Base-by-base conservation (phyloP, 2,888 invertebrate genomes). In the Diachrysia chrysitis region DNA sequence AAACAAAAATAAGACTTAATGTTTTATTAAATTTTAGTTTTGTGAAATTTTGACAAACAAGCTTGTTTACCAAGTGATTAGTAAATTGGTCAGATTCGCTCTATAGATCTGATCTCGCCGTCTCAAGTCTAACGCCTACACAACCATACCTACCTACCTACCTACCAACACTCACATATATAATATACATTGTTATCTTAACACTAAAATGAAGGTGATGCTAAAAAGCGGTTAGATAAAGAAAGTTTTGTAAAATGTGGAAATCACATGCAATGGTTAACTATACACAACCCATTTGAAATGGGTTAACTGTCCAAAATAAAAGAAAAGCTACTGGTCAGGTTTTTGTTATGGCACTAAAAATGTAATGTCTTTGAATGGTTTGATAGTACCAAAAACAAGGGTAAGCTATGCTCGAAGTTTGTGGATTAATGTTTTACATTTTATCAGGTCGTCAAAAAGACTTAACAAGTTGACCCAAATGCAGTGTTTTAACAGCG, bases 391-490 rank as follows among this genome's bases (percentile, higher is more conserved):
- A n/a, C 42, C 5, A n/a, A 37, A 16, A 42, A 42, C 42, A 42
- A 16, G 42, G n/a, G n/a, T 42, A 42, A 42, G n/a, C 7, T 42
- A 42, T 42, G n/a, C 4, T 6, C 42, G 7, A n/a, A 42, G 42
- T n/a, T 42, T 42, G n/a, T 42, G 42, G n/a, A 42, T 42, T 42
- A 42, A 42, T 42, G 42, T 42, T 42, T n/a, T 14, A 3, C 6
- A 42, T 42, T n/a, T n/a, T n/a, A 42, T 42, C 42, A n/a, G n/a
- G 42, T n/a, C n/a, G 37, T 42, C n/a, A 42, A 42, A 37, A 35
- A 37, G 10, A 32, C 32, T 32, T 10, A 32, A 42, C 6, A 42
- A 5, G 0, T 42, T 42, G n/a, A 6, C 42, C n/a, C 14, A 6
- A n/a, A 42, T 42, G 42, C n/a, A 42, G 42, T 42, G 37, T 16